Base-by-base conservation (phyloP, 2,888 invertebrate genomes). In the Latrodectus hesperus region DNA sequence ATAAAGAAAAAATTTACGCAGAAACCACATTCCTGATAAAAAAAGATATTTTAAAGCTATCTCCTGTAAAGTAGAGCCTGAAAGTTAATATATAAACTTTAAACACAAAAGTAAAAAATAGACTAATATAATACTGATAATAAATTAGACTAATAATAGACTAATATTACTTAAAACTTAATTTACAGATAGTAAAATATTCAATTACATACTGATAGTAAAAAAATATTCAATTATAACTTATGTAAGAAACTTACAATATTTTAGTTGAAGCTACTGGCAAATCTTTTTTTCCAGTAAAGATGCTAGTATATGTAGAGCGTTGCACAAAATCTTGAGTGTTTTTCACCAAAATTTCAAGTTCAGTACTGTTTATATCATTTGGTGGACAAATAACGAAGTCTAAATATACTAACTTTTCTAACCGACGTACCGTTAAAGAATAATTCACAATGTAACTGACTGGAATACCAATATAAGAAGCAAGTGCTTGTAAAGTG, bases 371-470 rank as follows among this genome's bases (percentile, higher is more conserved):
- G 22, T 22, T 70, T 6, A 55, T 12, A 12, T 16, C 16, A 16
- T n/a, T 10, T 2, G 85, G 79, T 12, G 85, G 78, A 51, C 85
- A 85, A 60, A 85, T 52, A 64, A 51, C 12, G 70, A 85, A 85
- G 26, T 85, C 79, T 60, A 85, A 70, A 64, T 53, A 70, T 3
- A 79, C 64, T 38, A 22, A 26, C 38, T 74, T 80, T 38, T 38
- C 6, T 6, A 38, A 38, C 38, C 6, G 38, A 10, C 74, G 79
- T n/a, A 80, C 22, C 26, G 73, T 53, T 64, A 85, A 8, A 1
- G 85, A 73, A 16, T 74, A 65, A 80, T 79, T 85, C 11, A 75
- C 74, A 64, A 85, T 85, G 49, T 79, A 75, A 51, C 73, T 70
- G 11, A 75, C 70, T 11, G 85, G 72, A 52, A 85, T 75, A 8